phyloP scores from a whole-genome alignment of 2,888 invertebrate species.

The Halocaridina rubra region DNA sequence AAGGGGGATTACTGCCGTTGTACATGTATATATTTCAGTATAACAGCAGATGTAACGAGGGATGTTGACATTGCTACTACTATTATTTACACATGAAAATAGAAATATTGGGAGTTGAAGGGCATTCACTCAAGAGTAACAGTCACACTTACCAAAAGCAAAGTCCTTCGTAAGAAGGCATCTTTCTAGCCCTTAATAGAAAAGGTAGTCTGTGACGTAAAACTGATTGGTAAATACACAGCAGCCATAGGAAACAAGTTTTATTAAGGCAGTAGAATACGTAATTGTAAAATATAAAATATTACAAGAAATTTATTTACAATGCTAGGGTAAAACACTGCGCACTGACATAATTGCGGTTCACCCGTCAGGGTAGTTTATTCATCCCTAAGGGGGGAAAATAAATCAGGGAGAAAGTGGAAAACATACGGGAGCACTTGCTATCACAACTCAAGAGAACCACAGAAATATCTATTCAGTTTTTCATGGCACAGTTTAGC shows the following conservation, averaged over 20 bases:
- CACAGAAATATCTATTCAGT: conserved; percentile 46
- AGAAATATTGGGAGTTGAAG: too few relatives aligned
- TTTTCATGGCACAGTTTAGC: conserved; percentile 54
- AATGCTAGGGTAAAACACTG: conserved; percentile 55
- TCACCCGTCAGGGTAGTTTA: conserved; percentile 30
- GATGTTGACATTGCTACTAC: neutral
- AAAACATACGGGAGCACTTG: conserved; percentile 37
- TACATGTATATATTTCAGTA: too few relatives aligned
- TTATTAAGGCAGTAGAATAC: conserved; percentile 62
- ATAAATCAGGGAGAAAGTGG: conserved; percentile 2
- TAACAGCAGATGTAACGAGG: neutral
- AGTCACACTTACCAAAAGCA: too few relatives aligned
- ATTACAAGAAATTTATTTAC: conserved; percentile 58
- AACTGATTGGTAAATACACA: neutral
- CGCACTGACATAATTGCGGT: conserved; percentile 44
- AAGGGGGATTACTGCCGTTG: too few relatives aligned
- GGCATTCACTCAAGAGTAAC: too few relatives aligned
- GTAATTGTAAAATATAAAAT: conserved; percentile 62
- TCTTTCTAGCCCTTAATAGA: too few relatives aligned
- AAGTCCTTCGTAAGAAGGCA: too few relatives aligned
- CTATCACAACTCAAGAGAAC: conserved; percentile 57
- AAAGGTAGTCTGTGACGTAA: too few relatives aligned
- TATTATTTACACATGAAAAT: neutral
- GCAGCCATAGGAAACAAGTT: conserved; percentile 53
- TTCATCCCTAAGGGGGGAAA: neutral